These are phyloP conservation scores for Achatina immaculata DNA, from an alignment of 1,140 invertebrate genomes.

Conservation along the genomic window DNA sequence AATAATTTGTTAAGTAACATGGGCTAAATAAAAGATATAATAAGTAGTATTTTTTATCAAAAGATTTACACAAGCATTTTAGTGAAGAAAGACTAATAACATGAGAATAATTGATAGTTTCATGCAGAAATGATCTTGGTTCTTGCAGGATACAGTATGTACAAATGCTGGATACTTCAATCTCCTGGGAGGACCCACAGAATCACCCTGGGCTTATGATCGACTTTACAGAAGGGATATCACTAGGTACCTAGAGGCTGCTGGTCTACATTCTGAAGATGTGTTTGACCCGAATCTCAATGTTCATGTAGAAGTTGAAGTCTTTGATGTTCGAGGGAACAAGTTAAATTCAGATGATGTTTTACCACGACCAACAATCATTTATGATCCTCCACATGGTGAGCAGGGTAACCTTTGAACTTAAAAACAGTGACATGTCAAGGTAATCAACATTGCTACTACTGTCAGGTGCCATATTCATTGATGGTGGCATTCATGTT, in stretches of 20 bases:
- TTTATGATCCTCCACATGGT: conserved; percentile 34
- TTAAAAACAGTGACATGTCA: too few species aligned
- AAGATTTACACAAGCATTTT: too few species aligned
- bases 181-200: conserved; percentile 36
- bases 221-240: conserved; percentile 44
- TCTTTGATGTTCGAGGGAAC: conserved; percentile 24
- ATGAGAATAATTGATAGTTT: too few species aligned
- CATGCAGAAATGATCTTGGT: neutral
- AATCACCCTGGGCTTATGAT: conserved; percentile 42
- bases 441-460: too few species aligned
- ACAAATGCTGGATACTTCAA: conserved; percentile 34
- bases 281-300: conserved; percentile 27
- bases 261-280: conserved; percentile 28
- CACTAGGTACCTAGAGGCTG: conserved; percentile 7
- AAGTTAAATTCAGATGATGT: neutral
- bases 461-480: too few species aligned
- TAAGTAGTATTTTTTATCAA: too few species aligned
- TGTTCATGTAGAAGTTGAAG: conserved; percentile 26
- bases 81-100: too few species aligned
- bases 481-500: too few species aligned
- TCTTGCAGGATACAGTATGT: conserved; percentile 9
- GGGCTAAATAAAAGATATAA: too few species aligned
- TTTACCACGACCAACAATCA: conserved; percentile 30
- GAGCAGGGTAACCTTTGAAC: too few species aligned
- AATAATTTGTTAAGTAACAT: too few species aligned